Evolutionary conservation across 2,113 vertebrate genomes (phyloP).

Genomic region (Falcunculus frontatus): DNA sequence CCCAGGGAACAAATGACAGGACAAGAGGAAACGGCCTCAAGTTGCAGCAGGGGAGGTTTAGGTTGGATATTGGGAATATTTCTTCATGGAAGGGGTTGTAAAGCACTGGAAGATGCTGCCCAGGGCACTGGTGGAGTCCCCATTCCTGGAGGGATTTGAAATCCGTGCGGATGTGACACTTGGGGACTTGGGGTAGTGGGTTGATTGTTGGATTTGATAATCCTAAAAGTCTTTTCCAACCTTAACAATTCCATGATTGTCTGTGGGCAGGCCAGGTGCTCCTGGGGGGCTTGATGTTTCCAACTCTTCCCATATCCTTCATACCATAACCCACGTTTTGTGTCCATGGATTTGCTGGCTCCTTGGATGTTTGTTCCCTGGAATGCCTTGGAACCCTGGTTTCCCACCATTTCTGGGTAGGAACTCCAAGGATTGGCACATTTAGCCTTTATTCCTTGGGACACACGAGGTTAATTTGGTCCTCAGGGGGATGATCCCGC

Average conservation of each 20-base stretch:
- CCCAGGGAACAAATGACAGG: neutral
- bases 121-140: too few relatives aligned
- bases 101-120: neutral
- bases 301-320: fast-evolving
- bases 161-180: neutral
- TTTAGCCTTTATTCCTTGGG: neutral
- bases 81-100: neutral
- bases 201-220: neutral
- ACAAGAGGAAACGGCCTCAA: neutral
- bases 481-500: neutral
- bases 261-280: neutral
- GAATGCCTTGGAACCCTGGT: neutral
- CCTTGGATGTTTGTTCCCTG: neutral
- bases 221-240: neutral
- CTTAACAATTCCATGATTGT: neutral
- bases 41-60: neutral
- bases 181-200: neutral
- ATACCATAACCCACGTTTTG: fast-evolving
- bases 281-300: fast-evolving
- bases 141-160: neutral
- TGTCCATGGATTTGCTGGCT: neutral
- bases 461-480: fast-evolving
- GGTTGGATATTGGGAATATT: neutral
- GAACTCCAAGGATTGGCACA: neutral
- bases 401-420: neutral